Evolutionary conservation across 2,888 invertebrate species (phyloP), one percentile per base, ranked within the genome.

Genomic region (Apotomis capreana): DNA sequence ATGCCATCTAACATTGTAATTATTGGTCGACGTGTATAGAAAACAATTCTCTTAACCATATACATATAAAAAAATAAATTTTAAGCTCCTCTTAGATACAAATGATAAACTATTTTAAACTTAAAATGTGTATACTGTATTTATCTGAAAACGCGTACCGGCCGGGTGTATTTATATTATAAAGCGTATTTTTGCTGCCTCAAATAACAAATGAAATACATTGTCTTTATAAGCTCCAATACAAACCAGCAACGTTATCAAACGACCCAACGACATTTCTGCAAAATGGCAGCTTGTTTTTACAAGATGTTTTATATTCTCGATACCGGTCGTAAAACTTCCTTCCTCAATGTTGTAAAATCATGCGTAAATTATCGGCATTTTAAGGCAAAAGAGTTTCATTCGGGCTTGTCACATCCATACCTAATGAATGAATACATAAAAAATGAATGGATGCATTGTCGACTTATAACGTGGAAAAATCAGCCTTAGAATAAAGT

Each of bases 401-500:
- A 78, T 79, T 77, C 75, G 75, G 76, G 77, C 73, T 6, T 72
- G 72, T 63, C 52, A 49, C 52, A 68, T 73, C 74, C 75, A 77
- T 75, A 76, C 75, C 75, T 79, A 79, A 80, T 80, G 78, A 79
- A 80, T 79, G 78, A 80, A 80, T 79, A 78, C 78, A 77, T 78
- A 79, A 80, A 78, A 67, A 63, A 9, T 13, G 49, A 54, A 54
- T 26, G 58, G 10, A 51, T 59, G 63, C 61, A 63, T 72, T 68
- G 68, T 68, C 26, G 26, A 6, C 10, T 61, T 54, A 44, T 36
- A 51, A 0, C 12, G 15, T 40, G 13, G 36, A 12, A 63, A 54
- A 58, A 59, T 58, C n/a, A 51, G 37, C 52, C 46, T 63, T 68
- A 9, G 15, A 10, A 4, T 5, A 36, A 9, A 5, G 62, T 0